phyloP scores from a whole-genome alignment of 2,797 vertebrate species.

The Mastacembelus armatus region DNA sequence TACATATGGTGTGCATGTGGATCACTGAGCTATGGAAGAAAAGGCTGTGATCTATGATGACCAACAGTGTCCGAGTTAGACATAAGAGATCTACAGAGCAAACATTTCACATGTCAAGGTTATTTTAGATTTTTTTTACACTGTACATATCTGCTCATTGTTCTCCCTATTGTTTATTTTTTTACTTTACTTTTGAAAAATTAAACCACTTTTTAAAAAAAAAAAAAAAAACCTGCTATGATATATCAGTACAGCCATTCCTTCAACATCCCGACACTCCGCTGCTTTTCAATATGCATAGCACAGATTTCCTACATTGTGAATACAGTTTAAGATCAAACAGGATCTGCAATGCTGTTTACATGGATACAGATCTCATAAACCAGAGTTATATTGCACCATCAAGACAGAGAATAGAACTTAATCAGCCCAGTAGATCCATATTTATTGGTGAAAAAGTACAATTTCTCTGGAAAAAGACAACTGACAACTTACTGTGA shows the following conservation, averaged over 20 bases:
- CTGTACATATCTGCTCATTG: no score
- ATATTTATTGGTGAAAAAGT: neutral
- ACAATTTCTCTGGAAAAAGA: neutral
- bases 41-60: conserved; percentile 3
- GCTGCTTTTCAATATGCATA: neutral
- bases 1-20: conserved; percentile 24
- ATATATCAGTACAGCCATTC: neutral
- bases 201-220: no score
- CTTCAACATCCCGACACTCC: neutral
- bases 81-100: neutral
- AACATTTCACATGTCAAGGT: neutral
- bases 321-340: conserved; percentile 22
- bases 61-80: neutral
- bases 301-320: neutral
- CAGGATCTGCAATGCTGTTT: neutral
- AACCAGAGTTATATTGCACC: conserved; percentile 12
- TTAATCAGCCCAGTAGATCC: neutral
- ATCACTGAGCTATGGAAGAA: conserved; percentile 1
- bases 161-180: neutral
- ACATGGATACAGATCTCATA: neutral
- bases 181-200: neutral
- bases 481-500: no score
- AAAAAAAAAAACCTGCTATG: neutral
- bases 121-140: neutral
- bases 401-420: conserved; percentile 12